Evolutionary conservation across 2,113 vertebrate genomes (phyloP).

Genomic region (Pithys albifrons): DNA sequence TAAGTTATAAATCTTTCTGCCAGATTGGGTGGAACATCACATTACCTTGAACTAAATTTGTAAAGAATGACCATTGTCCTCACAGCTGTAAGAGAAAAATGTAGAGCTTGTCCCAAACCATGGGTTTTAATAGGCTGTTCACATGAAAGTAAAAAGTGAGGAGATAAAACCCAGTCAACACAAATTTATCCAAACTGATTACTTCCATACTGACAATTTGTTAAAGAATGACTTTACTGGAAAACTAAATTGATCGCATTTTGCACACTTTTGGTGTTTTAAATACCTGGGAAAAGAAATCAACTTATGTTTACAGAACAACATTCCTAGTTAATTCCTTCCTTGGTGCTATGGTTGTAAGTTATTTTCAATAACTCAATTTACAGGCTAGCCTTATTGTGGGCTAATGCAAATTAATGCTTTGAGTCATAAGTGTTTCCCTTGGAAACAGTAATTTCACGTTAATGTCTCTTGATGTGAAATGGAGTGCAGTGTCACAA

Average conservation of each 20-base stretch:
- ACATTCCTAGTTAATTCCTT: conserved; percentile 57
- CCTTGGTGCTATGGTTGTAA: conserved; percentile 28
- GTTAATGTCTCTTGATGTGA: conserved; percentile 69
- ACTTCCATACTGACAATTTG: conserved; percentile 28
- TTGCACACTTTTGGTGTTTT: conserved; percentile 46
- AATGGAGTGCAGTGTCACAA: conserved; percentile 68
- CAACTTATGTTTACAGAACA: conserved; percentile 35
- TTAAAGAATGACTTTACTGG: conserved; percentile 31
- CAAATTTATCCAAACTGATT: conserved; percentile 52
- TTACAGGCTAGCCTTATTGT: conserved; percentile 59
- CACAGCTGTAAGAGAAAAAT: conserved; percentile 51
- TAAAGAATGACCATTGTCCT: conserved; percentile 66
- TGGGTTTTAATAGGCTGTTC: conserved; percentile 32
- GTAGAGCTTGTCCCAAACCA: conserved; percentile 31
- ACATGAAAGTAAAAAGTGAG: conserved; percentile 28
- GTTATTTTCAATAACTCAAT: conserved; percentile 70
- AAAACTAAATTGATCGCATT: conserved; percentile 30
- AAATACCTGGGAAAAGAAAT: conserved; percentile 42
- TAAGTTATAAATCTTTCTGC: conserved; percentile 65
- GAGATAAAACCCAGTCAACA: not conserved
- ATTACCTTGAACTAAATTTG: conserved; percentile 66
- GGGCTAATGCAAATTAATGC: conserved; percentile 68
- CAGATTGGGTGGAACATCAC: conserved; percentile 39
- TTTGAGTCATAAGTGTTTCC: conserved; percentile 69
- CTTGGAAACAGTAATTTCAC: conserved; percentile 69